Evolutionary conservation across 2,888 invertebrate species (phyloP).

Genomic region (Catocala sponsa): DNA sequence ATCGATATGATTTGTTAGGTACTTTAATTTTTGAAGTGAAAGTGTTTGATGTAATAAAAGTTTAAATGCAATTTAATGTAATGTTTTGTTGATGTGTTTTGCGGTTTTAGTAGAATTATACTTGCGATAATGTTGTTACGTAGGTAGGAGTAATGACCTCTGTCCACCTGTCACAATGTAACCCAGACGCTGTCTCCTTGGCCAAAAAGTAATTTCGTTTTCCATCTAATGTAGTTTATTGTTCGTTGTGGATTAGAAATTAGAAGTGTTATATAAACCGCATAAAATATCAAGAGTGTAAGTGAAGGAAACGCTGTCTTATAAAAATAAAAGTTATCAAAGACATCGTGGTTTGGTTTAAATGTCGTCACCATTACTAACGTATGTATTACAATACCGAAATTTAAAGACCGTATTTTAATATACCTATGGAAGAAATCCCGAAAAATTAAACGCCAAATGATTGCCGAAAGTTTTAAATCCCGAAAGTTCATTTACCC

Average conservation of each 20-base stretch:
- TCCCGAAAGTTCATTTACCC: no score
- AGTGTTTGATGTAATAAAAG: constrained; percentile 54
- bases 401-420: no score
- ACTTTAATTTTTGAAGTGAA: constrained; percentile 46
- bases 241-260: constrained; percentile 38
- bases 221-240: constrained; percentile 30
- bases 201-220: background rate
- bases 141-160: background rate
- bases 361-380: no score
- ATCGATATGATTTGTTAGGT: constrained; percentile 9
- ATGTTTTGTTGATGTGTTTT: constrained; percentile 31
- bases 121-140: constrained; percentile 13
- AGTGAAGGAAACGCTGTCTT: no score
- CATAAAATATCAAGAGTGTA: no score
- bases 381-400: no score
- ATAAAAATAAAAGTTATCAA: no score
- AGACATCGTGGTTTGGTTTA: no score
- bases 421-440: no score
- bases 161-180: background rate
- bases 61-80: constrained; percentile 41
- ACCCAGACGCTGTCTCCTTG: background rate
- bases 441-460: no score
- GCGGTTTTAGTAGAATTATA: constrained; percentile 8
- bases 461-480: no score
- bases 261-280: no score